These are phyloP conservation scores for Anagyrus pseudococci DNA, from an alignment of 2,888 invertebrate genomes.

Conservation along the genomic window DNA sequence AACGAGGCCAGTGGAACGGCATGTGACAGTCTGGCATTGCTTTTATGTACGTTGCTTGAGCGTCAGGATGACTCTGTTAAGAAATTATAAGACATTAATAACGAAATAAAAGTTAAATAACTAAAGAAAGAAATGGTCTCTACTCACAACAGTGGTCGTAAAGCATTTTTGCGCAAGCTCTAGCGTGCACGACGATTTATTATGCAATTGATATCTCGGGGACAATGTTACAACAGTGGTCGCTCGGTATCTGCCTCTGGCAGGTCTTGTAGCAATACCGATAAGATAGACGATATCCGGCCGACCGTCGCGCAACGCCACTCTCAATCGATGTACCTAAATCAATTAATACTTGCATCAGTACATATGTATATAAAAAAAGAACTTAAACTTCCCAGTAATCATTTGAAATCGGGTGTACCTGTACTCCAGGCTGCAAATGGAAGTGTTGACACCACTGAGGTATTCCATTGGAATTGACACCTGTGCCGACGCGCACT, in stretches of 20 bases:
- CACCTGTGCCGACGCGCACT: constrained; percentile 77
- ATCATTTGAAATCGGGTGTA: too few relatives aligned
- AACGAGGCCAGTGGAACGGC: constrained; percentile 96
- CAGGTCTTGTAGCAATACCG: constrained; percentile 88
- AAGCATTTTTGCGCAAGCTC: constrained; percentile 90
- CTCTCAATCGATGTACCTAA: constrained; percentile 65
- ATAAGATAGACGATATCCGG: constrained; percentile 81
- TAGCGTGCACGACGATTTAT: constrained; percentile 78
- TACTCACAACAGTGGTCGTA: constrained; percentile 73
- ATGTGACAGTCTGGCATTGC: constrained; percentile 88
- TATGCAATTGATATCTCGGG: constrained; percentile 92
- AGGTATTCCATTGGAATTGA: constrained; percentile 65
- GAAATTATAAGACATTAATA: constrained; percentile 6
- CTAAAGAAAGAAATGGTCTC: neutral
- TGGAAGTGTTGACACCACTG: constrained; percentile 90
- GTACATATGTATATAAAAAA: neutral
- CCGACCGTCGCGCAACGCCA: constrained; percentile 68
- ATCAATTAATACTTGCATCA: neutral
- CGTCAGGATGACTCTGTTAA: constrained; percentile 70
- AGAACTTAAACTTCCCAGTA: constrained; percentile 59
- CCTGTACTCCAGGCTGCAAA: constrained; percentile 79
- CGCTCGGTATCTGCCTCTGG: constrained; percentile 86
- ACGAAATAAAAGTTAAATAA: neutral
- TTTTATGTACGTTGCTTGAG: constrained; percentile 74
- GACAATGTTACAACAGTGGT: constrained; percentile 93